A percentile compares a stretch with the other conserved stretches of the same genome.
Conservation (phyloP, 2,888 invertebrate genomes). For the Mesochorus sp. region DNA sequence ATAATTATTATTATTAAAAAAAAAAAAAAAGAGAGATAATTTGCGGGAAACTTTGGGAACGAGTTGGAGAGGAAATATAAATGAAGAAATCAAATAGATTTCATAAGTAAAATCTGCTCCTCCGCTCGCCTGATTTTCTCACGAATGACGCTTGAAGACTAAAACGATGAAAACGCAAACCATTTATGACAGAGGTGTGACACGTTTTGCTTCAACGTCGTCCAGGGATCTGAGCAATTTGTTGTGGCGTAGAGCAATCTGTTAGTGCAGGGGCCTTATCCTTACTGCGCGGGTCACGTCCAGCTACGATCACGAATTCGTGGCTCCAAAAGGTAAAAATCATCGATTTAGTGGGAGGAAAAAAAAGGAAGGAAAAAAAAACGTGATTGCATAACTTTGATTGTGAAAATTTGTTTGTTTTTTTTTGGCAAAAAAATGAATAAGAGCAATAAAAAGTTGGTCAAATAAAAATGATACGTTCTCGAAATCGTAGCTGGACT, state of each 20-base stretch:
- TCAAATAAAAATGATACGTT: conserved; percentile 7
- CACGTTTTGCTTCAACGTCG: conserved; percentile 58
- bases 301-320: conserved; percentile 56
- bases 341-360: too few relatives aligned
- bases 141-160: conserved; percentile 28
- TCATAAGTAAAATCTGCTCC: conserved; percentile 1
- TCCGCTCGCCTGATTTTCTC: conserved; percentile 11
- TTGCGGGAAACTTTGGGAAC: not conserved
- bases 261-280: conserved; percentile 82
- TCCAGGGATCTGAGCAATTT: conserved; percentile 66
- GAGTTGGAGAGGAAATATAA: not conserved
- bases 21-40: conserved; percentile 11
- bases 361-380: conserved; percentile 7
- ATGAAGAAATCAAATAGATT: conserved; percentile 43
- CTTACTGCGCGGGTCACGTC: conserved; percentile 77
- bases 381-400: not conserved
- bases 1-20: conserved; percentile 23
- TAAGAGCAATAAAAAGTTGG: not conserved
- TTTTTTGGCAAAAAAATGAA: not conserved
- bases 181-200: conserved; percentile 22
- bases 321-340: not conserved
- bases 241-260: conserved; percentile 81
- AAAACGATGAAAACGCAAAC: not conserved
- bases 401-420: not conserved
- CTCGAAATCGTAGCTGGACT: conserved; percentile 62